Evolutionary conservation across 37 sponge, comb jelly and placozoan species (phyloP).

Genomic region (Tethya wilhelma): DNA sequence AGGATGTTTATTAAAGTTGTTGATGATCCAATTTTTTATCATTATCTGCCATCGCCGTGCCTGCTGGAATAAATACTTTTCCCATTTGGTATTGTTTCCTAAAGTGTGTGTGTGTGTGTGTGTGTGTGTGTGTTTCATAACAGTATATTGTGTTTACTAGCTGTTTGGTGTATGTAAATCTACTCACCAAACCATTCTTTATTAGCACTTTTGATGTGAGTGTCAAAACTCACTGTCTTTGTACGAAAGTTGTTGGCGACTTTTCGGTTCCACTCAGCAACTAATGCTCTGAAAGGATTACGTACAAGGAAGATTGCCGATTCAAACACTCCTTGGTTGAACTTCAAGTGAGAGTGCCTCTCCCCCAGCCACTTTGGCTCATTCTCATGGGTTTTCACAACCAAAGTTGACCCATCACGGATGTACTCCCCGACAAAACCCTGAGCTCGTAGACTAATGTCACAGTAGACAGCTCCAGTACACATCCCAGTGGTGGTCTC

Average conservation of each 20-base stretch:
- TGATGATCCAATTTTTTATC: slow-evolving; percentile 28
- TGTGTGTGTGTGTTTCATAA: no score
- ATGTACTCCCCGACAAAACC: slow-evolving; percentile 63
- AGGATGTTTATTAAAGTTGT: background rate
- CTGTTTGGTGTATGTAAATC: background rate
- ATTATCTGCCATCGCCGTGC: slow-evolving; percentile 15
- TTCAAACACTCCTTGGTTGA: slow-evolving; percentile 1
- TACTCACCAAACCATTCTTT: slow-evolving; percentile 22
- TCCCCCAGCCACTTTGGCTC: slow-evolving; percentile 21
- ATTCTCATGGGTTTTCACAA: slow-evolving; percentile 53
- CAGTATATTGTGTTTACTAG: background rate
- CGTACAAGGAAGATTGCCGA: slow-evolving; percentile 55
- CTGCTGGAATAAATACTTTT: slow-evolving; percentile 13
- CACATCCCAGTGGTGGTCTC: slow-evolving; percentile 61
- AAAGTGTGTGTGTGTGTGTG: no score
- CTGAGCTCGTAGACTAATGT: slow-evolving; percentile 12
- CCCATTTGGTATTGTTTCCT: slow-evolving; percentile 18
- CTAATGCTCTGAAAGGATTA: slow-evolving; percentile 44
- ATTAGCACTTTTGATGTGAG: background rate
- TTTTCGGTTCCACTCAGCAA: slow-evolving; percentile 62
- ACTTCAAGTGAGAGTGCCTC: background rate
- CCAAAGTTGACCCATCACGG: slow-evolving; percentile 34
- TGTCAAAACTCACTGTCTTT: background rate
- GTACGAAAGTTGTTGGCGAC: slow-evolving; percentile 3
- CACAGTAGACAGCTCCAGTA: slow-evolving; percentile 66